Percentiles rank a stretch among this genome's conserved stretches.
These are phyloP conservation scores for Aythya baeri DNA, from an alignment of 2,113 vertebrate genomes.

Conservation along the genomic window DNA sequence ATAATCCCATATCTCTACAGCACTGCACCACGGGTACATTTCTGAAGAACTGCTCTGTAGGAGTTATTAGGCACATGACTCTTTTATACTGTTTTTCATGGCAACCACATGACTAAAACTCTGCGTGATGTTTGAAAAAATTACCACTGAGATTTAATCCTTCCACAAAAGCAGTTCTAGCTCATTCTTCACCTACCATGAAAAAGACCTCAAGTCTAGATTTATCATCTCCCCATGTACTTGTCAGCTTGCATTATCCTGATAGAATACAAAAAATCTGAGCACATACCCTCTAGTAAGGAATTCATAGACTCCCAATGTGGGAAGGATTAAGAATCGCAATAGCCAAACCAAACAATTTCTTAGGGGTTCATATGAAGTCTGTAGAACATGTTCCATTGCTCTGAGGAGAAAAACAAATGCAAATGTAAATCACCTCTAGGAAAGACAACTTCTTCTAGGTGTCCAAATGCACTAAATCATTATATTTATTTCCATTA, in stretches of 20 bases:
- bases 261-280: neutral
- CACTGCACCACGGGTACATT: neutral
- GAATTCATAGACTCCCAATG: neutral
- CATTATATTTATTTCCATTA: neutral
- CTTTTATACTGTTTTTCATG: neutral
- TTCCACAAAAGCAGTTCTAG: neutral
- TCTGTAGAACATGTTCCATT: neutral
- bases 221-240: neutral
- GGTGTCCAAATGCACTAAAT: constrained; percentile 9
- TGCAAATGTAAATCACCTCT: constrained; percentile 28
- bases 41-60: neutral
- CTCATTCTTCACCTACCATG: constrained; percentile 20
- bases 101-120: neutral
- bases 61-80: neutral
- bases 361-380: neutral
- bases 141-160: constrained; percentile 17
- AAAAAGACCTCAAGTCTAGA: constrained; percentile 44
- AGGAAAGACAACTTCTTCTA: constrained; percentile 16
- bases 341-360: neutral
- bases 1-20: neutral
- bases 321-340: constrained; percentile 7
- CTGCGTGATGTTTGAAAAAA: neutral
- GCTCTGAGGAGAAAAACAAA: constrained; percentile 48
- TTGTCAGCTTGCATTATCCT: constrained; percentile 21
- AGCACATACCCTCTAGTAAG: neutral